phyloP scores from a whole-genome alignment of 2,797 vertebrate genomes.

The Mormyrus hasselquistii region DNA sequence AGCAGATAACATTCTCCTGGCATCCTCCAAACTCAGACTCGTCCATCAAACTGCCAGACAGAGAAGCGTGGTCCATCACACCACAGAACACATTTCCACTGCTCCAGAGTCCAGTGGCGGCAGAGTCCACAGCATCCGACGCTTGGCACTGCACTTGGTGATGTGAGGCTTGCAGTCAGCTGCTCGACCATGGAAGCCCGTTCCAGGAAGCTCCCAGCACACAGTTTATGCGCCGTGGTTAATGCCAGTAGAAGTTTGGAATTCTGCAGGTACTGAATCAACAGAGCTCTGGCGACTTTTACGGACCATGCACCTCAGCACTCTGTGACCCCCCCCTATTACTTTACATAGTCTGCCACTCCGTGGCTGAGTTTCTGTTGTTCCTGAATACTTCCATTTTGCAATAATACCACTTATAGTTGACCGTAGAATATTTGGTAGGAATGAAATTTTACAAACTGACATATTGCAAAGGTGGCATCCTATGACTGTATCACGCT shows the following conservation, averaged over 20 bases:
- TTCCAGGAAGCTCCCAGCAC: background rate
- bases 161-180: background rate
- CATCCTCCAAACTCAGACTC: background rate
- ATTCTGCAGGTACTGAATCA: background rate
- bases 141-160: background rate
- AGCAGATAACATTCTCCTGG: background rate
- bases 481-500: background rate
- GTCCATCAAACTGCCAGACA: background rate
- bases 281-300: background rate
- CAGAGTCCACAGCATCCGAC: background rate
- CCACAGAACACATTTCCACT: background rate
- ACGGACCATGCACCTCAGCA: background rate
- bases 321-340: background rate
- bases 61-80: background rate
- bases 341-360: background rate
- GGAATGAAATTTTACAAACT: background rate
- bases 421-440: background rate
- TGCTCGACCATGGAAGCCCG: background rate
- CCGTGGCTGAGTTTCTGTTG: background rate
- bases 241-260: background rate
- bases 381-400: background rate
- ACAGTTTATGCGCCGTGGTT: background rate
- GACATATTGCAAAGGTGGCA: background rate
- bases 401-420: background rate
- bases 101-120: background rate